Conservation (phyloP, 2,888 invertebrate species). For the Balanococcus diminutus region DNA sequence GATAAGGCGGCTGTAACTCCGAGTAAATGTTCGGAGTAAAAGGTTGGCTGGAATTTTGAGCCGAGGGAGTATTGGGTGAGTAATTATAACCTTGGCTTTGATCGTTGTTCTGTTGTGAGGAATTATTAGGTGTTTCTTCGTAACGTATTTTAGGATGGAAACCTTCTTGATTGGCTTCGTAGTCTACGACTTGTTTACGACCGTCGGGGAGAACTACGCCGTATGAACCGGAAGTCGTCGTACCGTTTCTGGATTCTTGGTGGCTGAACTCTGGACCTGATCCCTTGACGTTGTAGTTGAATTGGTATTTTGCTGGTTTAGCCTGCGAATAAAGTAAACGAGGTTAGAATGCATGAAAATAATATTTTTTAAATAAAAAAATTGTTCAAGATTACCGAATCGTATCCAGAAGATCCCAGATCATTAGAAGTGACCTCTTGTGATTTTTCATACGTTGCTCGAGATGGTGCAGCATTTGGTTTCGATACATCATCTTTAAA, state of each 20-base stretch:
- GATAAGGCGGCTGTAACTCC: neutral
- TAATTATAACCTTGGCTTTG: conserved; percentile 12
- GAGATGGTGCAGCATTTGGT: neutral
- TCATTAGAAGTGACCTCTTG: neutral
- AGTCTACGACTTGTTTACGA: conserved; percentile 70
- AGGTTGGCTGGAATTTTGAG: neutral
- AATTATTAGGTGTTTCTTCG: conserved; percentile 60
- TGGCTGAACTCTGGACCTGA: conserved; percentile 70
- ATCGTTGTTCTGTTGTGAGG: neutral
- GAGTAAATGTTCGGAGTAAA: neutral
- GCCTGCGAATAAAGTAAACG: conserved; percentile 61
- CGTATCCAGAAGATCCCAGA: neutral
- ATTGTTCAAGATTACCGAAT: neutral
- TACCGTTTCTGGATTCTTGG: conserved; percentile 70
- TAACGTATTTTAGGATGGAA: conserved; percentile 69
- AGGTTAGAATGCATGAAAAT: neutral
- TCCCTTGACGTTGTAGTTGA: conserved; percentile 71
- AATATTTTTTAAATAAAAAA: neutral
- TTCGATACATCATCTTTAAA: neutral
- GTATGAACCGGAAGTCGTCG: conserved; percentile 70
- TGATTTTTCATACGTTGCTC: conserved; percentile 4
- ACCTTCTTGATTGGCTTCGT: conserved; percentile 69
- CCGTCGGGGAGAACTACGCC: conserved; percentile 71
- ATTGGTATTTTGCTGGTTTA: conserved; percentile 70
- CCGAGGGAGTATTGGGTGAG: neutral